Conservation (phyloP, 2,797 vertebrate species). For the Galagoides demidoff region DNA sequence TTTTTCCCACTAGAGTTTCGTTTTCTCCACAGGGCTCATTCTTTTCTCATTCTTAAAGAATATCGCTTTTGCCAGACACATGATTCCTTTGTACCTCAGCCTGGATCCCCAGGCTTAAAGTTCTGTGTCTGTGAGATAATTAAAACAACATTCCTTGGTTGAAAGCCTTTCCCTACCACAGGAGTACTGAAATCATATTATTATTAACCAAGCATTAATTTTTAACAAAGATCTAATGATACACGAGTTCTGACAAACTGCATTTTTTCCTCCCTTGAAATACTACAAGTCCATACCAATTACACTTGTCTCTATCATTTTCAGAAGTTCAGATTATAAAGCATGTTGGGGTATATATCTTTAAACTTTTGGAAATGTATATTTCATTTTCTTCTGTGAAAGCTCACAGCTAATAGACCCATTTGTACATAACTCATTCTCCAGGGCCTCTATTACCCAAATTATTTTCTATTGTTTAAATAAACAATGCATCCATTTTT, state of each 20-base stretch:
- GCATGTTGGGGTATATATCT: background rate
- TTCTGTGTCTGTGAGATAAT: background rate
- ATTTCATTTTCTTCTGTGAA: conserved; percentile 19
- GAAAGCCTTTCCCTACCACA: background rate
- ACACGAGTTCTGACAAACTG: background rate
- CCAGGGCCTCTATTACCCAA: background rate
- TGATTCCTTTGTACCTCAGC: background rate
- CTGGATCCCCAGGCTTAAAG: background rate
- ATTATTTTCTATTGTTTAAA: conserved; percentile 52
- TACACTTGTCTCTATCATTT: background rate
- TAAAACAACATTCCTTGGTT: background rate
- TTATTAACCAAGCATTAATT: background rate
- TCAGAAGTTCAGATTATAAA: background rate
- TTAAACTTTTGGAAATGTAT: background rate
- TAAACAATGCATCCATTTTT: conserved; percentile 5
- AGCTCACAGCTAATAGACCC: background rate
- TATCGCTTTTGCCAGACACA: background rate
- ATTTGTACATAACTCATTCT: background rate
- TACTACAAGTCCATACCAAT: background rate
- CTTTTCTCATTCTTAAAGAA: background rate
- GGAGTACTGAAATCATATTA: background rate
- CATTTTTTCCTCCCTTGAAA: background rate
- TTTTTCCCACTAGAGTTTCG: background rate
- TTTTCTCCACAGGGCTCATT: background rate
- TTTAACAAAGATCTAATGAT: background rate